These are phyloP conservation scores for Chymomyza costata DNA, from an alignment of 1,140 invertebrate genomes.

Conservation along the genomic window DNA sequence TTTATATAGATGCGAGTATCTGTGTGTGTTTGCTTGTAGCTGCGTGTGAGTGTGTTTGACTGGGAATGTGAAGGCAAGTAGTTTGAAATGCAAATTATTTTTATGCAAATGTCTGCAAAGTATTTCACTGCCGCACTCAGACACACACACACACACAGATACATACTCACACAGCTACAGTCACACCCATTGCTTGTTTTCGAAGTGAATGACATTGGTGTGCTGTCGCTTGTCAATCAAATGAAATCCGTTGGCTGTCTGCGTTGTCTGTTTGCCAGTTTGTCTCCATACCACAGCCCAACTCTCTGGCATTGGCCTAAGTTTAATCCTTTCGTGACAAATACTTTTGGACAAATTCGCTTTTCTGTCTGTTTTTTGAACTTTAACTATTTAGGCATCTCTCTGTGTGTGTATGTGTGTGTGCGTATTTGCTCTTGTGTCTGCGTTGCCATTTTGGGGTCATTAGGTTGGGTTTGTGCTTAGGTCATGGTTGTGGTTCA, in stretches of 20 bases:
- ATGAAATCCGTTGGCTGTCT: conserved; percentile 14
- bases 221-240: conserved; percentile 49
- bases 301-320: not conserved
- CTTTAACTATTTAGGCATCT: conserved; percentile 19
- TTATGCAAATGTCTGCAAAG: conserved; percentile 49
- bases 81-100: conserved; percentile 53
- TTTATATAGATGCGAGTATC: not conserved
- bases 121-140: conserved; percentile 26
- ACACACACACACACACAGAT: not conserved
- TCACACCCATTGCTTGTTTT: conserved; percentile 46
- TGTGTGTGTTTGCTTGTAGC: not conserved
- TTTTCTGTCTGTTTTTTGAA: conserved; percentile 28
- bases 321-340: conserved; percentile 40
- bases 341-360: conserved; percentile 40
- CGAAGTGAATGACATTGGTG: conserved; percentile 37
- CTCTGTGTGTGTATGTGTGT: not conserved
- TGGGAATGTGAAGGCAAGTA: conserved; percentile 8
- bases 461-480: conserved; percentile 20
- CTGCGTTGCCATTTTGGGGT: not conserved
- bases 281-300: not conserved
- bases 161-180: not conserved
- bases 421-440: not conserved
- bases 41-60: not conserved
- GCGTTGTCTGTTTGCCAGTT: not conserved
- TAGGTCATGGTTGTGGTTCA: conserved; percentile 34